Conservation (phyloP, 2,797 vertebrate genomes). For the Alectoris magna region DNA sequence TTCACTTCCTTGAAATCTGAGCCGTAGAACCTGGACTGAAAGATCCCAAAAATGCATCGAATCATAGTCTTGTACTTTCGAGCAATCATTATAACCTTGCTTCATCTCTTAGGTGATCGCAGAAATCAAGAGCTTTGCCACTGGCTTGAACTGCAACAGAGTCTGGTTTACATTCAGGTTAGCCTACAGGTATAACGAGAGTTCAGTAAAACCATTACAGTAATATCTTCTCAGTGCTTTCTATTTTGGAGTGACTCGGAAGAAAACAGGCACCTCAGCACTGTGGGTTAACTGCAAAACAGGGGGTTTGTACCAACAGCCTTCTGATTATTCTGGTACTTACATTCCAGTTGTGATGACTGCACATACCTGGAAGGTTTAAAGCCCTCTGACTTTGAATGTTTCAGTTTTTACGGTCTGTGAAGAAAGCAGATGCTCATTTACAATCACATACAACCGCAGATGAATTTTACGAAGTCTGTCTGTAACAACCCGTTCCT, state of each 20-base stretch:
- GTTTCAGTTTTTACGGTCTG: not conserved
- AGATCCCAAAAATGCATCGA: not conserved
- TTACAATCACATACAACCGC: not conserved
- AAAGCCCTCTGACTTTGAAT: not conserved
- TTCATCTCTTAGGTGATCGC: not conserved
- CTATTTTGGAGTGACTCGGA: not conserved
- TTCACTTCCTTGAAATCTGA: not conserved
- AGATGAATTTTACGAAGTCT: not conserved
- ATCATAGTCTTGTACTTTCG: not conserved
- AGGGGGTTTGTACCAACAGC: accelerated
- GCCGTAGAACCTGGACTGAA: not conserved
- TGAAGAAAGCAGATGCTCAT: not conserved
- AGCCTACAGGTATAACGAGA: not conserved
- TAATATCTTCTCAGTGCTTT: not conserved
- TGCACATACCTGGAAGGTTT: not conserved
- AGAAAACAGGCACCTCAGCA: accelerated
- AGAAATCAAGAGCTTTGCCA: not conserved
- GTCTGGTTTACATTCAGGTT: not conserved
- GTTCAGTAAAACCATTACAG: too few species aligned
- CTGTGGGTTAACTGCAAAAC: not conserved
- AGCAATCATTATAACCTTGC: not conserved
- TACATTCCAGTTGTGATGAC: not conserved
- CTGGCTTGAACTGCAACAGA: not conserved
- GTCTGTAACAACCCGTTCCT: not conserved
- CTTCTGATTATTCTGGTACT: accelerated